These are phyloP conservation scores for Lutjanus campechanus DNA, from an alignment of 2,797 vertebrate genomes.

Conservation along the genomic window DNA sequence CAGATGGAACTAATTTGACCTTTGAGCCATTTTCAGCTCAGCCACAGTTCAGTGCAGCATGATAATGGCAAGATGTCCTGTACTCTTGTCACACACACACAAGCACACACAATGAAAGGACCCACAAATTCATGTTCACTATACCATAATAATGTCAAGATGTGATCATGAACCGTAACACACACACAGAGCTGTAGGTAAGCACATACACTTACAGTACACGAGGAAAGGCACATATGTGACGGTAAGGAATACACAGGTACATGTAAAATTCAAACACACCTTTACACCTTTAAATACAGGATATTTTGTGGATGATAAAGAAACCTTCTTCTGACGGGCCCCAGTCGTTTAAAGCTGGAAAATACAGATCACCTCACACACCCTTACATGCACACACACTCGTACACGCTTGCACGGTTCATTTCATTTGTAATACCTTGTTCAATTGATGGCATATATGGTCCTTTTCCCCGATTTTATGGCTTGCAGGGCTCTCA, in stretches of 20 bases:
- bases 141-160: slow-evolving; percentile 24
- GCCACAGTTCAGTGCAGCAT: slow-evolving; percentile 61
- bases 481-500: slow-evolving; percentile 36
- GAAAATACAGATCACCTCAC: not conserved
- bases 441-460: slow-evolving; percentile 27
- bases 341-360: not conserved
- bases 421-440: slow-evolving; percentile 38
- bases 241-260: not conserved
- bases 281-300: not conserved
- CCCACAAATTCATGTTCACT: slow-evolving; percentile 17
- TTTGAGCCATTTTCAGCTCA: slow-evolving; percentile 59
- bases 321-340: not conserved
- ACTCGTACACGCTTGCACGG: not conserved
- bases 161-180: slow-evolving; percentile 24
- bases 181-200: not conserved
- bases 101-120: slow-evolving; percentile 1
- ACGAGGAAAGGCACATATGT: not conserved
- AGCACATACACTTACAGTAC: not conserved
- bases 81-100: slow-evolving; percentile 17
- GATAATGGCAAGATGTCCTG: slow-evolving; percentile 65
- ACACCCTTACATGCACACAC: not conserved
- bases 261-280: not conserved
- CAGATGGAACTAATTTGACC: slow-evolving; percentile 73
- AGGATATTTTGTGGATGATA: not conserved
- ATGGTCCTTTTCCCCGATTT: slow-evolving; percentile 22